Conservation (phyloP, 2,797 vertebrate genomes). For the Pipistrellus nathusii region DNA sequence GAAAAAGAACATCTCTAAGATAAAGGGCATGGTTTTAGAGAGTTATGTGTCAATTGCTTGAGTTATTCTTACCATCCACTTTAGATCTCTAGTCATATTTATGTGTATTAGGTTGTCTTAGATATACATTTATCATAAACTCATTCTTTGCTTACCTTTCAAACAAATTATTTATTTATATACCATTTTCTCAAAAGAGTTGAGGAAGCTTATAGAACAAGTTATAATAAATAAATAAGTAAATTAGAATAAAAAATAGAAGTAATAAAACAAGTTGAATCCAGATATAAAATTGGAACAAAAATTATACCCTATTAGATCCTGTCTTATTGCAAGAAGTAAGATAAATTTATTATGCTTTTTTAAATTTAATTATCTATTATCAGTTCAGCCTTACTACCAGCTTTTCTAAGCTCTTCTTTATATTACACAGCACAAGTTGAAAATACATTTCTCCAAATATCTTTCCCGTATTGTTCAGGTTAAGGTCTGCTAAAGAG, state of each 20-base stretch:
- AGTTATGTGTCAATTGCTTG: background rate
- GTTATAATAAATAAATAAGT: background rate
- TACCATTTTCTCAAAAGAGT: background rate
- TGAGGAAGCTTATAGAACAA: background rate
- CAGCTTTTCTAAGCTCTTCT: background rate
- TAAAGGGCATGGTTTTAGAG: background rate
- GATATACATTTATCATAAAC: background rate
- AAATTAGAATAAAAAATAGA: background rate
- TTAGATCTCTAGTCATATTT: background rate
- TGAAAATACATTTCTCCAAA: background rate
- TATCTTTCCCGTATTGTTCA: background rate
- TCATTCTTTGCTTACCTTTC: background rate
- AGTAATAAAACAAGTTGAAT: background rate
- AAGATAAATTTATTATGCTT: background rate
- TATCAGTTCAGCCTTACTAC: background rate
- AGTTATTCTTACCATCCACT: background rate
- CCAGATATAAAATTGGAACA: background rate
- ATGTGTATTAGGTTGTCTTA: background rate
- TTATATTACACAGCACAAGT: background rate
- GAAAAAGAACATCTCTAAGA: background rate
- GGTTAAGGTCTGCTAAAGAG: background rate
- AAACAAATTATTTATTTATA: conserved; percentile 18
- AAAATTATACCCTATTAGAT: background rate
- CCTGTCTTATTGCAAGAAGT: background rate
- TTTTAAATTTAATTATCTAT: background rate